A percentile compares a stretch with the other conserved stretches of the same genome.
phyloP scores from a whole-genome alignment of 2,888 invertebrate genomes.

The Nowickia ferox region DNA sequence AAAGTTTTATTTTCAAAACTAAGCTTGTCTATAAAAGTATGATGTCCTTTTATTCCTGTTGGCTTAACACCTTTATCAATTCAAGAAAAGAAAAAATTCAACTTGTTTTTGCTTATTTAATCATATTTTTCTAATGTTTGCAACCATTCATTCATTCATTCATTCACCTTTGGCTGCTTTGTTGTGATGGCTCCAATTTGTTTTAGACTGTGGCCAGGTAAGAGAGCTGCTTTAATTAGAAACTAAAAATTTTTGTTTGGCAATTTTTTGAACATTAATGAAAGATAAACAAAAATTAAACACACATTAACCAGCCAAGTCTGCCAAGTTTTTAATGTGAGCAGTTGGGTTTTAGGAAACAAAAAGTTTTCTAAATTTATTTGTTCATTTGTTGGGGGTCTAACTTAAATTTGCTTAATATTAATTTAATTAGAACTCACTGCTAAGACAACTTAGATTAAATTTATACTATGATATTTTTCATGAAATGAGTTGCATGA shows the following conservation, averaged over 20 bases:
- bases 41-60: constrained; percentile 11
- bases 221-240: not conserved
- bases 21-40: not conserved
- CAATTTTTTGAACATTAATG: constrained; percentile 5
- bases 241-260: constrained; percentile 25
- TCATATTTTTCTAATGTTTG: not conserved
- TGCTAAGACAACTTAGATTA: not conserved
- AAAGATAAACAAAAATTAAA: constrained; percentile 6
- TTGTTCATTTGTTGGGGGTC: constrained; percentile 8
- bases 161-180: constrained; percentile 16
- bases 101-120: not conserved
- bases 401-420: not conserved
- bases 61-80: constrained; percentile 24
- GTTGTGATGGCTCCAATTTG: constrained; percentile 9
- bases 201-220: constrained; percentile 21
- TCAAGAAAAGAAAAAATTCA: not conserved
- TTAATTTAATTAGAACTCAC: not conserved
- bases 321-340: constrained; percentile 48
- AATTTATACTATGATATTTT: too few species aligned
- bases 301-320: constrained; percentile 34
- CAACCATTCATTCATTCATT: not conserved
- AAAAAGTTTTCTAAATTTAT: constrained; percentile 27
- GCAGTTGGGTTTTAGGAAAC: not conserved
- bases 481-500: too few species aligned
- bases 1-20: not conserved